Evolutionary conservation across 2,113 vertebrate genomes (phyloP), one percentile per base, ranked within the genome.

Genomic region (Lathamus discolor): DNA sequence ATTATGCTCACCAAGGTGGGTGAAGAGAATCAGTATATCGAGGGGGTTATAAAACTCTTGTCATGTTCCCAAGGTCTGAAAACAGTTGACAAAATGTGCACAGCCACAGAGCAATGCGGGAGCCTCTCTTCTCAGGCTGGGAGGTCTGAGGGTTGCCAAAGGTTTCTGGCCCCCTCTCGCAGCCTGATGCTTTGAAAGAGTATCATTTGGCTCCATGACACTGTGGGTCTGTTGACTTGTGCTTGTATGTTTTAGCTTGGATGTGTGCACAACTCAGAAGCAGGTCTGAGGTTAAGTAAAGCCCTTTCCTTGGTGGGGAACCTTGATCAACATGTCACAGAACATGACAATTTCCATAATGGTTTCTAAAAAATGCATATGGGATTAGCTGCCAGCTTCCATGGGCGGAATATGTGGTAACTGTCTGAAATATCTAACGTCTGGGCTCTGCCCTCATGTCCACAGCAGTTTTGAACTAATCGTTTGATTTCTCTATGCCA

Each of bases 271-370:
- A 76, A 24, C 93, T 92, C 88, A 85, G 82, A 94, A 76, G 74
- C 73, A 91, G 81, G 67, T 94, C 91, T 96, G 95, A 96, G 92
- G 83, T 96, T 97, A 93, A 85, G 88, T 91, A 85, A 95, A 94
- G 67, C 88, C 33, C 41, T 70, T 87, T 85, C 49, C 74, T 86
- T 95, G 77, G 43, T 92, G 74, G 27, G 43, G 59, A 94, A 89
- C 55, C 91, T 89, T 84, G 89, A 95, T 96, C 96, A 91, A 18
- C 67, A 63, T 91, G 78, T 94, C 67, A 89, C 63, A 92, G 81
- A 91, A 92, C 8, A 6, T 93, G 92, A 96, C 91, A 83, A 80
- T 78, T 96, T 95, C 92, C 86, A 89, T 94, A 92, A 94, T 80
- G 86, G 25, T 91, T 95, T 95, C 67, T 43, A 54, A 93, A 96